phyloP scores from a whole-genome alignment of 2,888 invertebrate genomes.

The Pyrochroa serraticornis region DNA sequence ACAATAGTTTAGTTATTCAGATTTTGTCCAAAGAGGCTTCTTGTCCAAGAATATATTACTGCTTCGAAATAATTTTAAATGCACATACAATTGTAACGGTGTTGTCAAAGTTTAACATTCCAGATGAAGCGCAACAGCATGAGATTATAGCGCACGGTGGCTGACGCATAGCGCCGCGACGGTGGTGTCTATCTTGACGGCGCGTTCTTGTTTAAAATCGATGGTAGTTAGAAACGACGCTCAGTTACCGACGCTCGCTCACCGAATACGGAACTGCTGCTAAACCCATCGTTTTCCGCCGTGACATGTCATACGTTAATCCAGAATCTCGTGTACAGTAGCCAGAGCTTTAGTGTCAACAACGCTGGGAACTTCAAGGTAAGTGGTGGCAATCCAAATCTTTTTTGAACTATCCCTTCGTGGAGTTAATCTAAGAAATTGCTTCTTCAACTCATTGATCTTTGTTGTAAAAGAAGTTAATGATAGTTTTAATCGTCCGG shows the following conservation, averaged over 20 bases:
- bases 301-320: constrained; percentile 30
- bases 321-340: constrained; percentile 15
- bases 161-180: constrained; percentile 45
- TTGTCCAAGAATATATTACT: too few species aligned
- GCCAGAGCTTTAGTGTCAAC: constrained; percentile 4
- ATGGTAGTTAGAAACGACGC: constrained; percentile 49
- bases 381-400: not conserved
- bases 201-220: constrained; percentile 53
- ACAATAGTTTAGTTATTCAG: too few species aligned
- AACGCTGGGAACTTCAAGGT: constrained; percentile 9
- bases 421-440: constrained; percentile 15
- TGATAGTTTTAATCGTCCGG: constrained; percentile 32
- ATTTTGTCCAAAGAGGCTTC: too few species aligned
- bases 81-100: not conserved
- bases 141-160: constrained; percentile 29
- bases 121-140: constrained; percentile 46
- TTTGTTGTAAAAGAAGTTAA: constrained; percentile 24
- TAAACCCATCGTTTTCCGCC: constrained; percentile 20
- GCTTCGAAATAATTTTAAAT: not conserved
- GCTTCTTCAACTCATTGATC: constrained; percentile 2
- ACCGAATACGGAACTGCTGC: constrained; percentile 34
- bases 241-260: constrained; percentile 51
- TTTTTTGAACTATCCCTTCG: too few species aligned
- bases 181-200: constrained; percentile 40
- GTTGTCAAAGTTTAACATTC: not conserved